Evolutionary conservation across 2,113 vertebrate genomes (phyloP), one percentile per base, ranked within the genome.

Genomic region (Gobiocypris rarus): DNA sequence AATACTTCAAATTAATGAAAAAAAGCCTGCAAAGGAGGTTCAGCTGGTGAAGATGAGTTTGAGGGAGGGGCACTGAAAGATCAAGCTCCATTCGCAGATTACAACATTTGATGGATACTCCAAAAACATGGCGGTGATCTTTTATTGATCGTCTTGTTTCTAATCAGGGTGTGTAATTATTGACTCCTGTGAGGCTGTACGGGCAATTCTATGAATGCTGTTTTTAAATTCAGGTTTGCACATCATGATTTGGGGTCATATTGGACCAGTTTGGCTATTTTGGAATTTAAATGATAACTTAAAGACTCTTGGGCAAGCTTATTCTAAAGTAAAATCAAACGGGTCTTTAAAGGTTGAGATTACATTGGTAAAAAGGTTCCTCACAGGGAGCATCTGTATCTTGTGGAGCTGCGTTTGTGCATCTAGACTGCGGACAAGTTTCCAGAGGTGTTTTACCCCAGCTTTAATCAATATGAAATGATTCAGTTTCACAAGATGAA

Each of bases 1-100:
- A 88, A 88, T 89, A 82, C 78, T 87, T 56, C 80, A 81, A 83
- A 84, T 83, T 88, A 86, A 89, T 88, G 77, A 86, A 89, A 89
- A 82, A n/a, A 75, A 52, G 73, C 77, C 73, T 54, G 73, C 73
- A 54, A 54, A 43, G n/a, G 56, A 82, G 56, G 56, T 75, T 84
- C 70, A 74, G 81, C 26, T 67, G 48, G 56, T 71, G 79, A 58
- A 54, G 78, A 77, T 73, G 73, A 63, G 77, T 77, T 13, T 34
- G 67, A 82, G 76, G 48, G n/a, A 83, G 75, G 80, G 59, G 38
- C 61, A 52, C 58, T 83, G 52, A 80, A 83, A 70, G 71, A 82
- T 76, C 83, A 86, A 78, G 75, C 73, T 67, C 38, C 70, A 48
- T 67, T 84, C 54, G 61, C 67, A 77, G 65, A 82, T 85, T 84